Conservation (phyloP, 2,113 vertebrate genomes). For the Protobothrops flavoviridis region DNA sequence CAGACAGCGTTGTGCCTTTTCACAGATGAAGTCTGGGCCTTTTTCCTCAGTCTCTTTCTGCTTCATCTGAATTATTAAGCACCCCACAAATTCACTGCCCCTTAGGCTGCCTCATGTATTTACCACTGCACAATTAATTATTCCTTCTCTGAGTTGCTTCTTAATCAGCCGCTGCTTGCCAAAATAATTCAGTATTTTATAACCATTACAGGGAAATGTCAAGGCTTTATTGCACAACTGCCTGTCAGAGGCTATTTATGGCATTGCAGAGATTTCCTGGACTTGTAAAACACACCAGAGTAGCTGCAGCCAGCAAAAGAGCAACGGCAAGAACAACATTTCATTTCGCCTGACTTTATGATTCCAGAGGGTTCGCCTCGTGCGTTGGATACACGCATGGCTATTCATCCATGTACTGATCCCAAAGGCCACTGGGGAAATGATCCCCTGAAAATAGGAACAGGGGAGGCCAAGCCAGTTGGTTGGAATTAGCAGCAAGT, state of each 20-base stretch:
- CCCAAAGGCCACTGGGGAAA: not conserved
- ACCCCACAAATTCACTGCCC: not conserved
- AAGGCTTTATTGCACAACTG: slow-evolving; percentile 22
- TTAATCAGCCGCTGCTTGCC: slow-evolving; percentile 1
- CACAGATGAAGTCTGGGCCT: not conserved
- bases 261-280: not conserved
- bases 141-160: slow-evolving; percentile 12
- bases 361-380: not conserved
- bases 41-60: not conserved
- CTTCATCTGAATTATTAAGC: slow-evolving; percentile 20
- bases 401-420: not conserved
- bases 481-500: not conserved
- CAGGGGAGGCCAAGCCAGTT: not conserved
- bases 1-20: not conserved
- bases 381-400: not conserved
- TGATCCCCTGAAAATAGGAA: not conserved
- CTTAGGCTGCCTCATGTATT: slow-evolving; percentile 19
- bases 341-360: slow-evolving; percentile 1
- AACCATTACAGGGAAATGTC: slow-evolving; percentile 28
- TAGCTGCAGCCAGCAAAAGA: not conserved
- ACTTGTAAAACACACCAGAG: slow-evolving; percentile 25
- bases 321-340: not conserved
- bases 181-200: slow-evolving; percentile 37
- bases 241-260: slow-evolving; percentile 28
- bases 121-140: slow-evolving; percentile 18